These are phyloP conservation scores for Junonia oenone DNA, from an alignment of 2,888 invertebrate genomes.

Conservation along the genomic window DNA sequence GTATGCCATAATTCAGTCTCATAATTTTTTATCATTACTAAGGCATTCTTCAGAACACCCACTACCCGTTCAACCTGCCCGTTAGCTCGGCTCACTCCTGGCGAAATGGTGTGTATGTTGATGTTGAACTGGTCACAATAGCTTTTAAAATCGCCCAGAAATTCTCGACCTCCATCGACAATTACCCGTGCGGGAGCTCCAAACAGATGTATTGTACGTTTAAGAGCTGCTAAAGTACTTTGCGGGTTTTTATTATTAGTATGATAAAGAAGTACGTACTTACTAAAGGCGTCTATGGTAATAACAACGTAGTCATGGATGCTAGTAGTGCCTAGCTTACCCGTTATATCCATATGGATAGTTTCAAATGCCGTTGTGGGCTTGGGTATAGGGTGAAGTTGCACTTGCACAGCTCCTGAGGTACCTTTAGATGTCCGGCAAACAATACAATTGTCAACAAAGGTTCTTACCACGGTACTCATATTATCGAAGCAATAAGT, in stretches of 20 bases:
- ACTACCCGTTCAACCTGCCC: conserved; percentile 29
- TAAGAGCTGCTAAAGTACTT: conserved; percentile 18
- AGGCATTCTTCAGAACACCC: conserved; percentile 24
- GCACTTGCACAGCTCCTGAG: conserved; percentile 30
- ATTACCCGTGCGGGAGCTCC: conserved; percentile 27
- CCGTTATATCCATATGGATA: conserved; percentile 29
- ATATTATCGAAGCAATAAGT: conserved; percentile 26
- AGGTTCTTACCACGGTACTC: conserved; percentile 7
- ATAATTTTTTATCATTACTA: conserved; percentile 31
- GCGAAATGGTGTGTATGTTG: conserved; percentile 22
- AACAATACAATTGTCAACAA: conserved; percentile 26
- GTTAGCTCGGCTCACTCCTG: conserved; percentile 31
- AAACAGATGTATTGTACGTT: conserved; percentile 19
- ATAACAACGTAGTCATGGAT: conserved; percentile 30
- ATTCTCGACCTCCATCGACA: conserved; percentile 29
- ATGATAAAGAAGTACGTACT: conserved; percentile 11
- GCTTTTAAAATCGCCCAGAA: conserved; percentile 24
- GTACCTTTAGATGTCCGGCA: conserved; percentile 29
- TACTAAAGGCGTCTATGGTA: conserved; percentile 27
- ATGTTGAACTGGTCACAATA: conserved; percentile 27
- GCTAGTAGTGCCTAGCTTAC: conserved; percentile 24
- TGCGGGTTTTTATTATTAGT: conserved; percentile 18
- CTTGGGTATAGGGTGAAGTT: conserved; percentile 24
- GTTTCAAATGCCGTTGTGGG: conserved; percentile 10
- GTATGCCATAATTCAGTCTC: conserved; percentile 29